Evolutionary conservation across 2,797 vertebrate species (phyloP).

Genomic region (Sebastes taczanowskii): DNA sequence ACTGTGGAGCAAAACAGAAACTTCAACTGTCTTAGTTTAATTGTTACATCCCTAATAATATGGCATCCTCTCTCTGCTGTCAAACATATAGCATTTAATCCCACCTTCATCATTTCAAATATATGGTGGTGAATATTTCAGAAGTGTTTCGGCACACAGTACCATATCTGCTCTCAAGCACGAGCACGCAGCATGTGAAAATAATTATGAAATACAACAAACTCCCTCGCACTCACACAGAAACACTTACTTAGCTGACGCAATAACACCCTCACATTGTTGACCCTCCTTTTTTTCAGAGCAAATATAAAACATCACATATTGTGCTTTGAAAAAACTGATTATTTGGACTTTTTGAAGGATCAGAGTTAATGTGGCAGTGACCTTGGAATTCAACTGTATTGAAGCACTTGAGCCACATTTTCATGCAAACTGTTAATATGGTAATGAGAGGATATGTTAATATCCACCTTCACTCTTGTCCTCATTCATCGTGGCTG

Average conservation of each 20-base stretch:
- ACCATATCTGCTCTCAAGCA: background rate
- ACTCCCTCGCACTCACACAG: background rate
- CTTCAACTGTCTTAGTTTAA: background rate
- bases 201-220: constrained; percentile 10
- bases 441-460: constrained; percentile 64
- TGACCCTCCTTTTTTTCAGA: constrained; percentile 12
- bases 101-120: background rate
- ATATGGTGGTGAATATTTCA: background rate
- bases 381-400: constrained; percentile 54
- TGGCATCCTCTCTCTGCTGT: background rate
- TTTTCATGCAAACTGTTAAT: constrained; percentile 61
- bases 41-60: background rate
- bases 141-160: background rate
- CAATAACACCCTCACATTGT: constrained; percentile 1
- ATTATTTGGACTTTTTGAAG: constrained; percentile 28
- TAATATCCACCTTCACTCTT: constrained; percentile 60
- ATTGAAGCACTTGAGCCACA: constrained; percentile 36
- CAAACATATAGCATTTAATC: background rate
- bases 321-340: constrained; percentile 1
- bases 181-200: background rate
- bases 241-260: background rate
- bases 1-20: background rate
- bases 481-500: constrained; percentile 54
- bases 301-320: background rate
- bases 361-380: constrained; percentile 19